Conservation (phyloP, 2,888 invertebrate species). For the Caenorhabditis drosophilae region DNA sequence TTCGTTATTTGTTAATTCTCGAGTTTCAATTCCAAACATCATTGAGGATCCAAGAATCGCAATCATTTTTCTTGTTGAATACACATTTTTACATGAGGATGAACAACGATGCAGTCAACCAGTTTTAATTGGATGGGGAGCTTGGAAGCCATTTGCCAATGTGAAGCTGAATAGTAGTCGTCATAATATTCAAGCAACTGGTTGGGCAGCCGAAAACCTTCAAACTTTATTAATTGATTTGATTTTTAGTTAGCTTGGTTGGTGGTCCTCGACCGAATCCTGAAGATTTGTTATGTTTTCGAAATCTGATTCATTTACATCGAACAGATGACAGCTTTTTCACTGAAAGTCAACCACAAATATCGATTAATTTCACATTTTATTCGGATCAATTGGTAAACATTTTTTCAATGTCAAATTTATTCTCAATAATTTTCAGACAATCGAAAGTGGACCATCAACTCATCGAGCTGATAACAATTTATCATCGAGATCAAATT, state of each 20-base stretch:
- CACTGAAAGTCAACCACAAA: conserved; percentile 26
- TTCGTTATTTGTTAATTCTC: conserved; percentile 29
- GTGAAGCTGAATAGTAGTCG: conserved; percentile 24
- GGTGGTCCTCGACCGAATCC: conserved; percentile 71
- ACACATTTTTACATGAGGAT: conserved; percentile 30
- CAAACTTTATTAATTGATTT: conserved; percentile 8
- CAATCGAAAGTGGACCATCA: neutral
- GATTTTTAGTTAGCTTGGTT: conserved; percentile 62
- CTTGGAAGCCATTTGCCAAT: conserved; percentile 70
- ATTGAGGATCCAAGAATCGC: conserved; percentile 45
- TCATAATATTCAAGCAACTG: conserved; percentile 3
- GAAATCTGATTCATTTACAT: conserved; percentile 58
- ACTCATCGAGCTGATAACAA: neutral
- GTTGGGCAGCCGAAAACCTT: neutral
- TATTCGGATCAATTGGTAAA: conserved; percentile 10
- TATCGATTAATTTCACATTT: conserved; percentile 25
- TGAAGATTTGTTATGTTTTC: conserved; percentile 70
- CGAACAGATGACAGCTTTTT: conserved; percentile 28
- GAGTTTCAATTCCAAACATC: conserved; percentile 37
- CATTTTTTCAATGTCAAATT: neutral
- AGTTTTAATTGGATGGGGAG: conserved; percentile 70
- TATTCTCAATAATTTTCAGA: conserved; percentile 1
- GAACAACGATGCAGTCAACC: conserved; percentile 28
- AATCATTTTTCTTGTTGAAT: conserved; percentile 64
- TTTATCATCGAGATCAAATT: neutral